A percentile compares a stretch with the other conserved stretches of the same genome.
Evolutionary conservation across 2,797 vertebrate genomes (phyloP).

Genomic region (Otolemur crassicaudatus): DNA sequence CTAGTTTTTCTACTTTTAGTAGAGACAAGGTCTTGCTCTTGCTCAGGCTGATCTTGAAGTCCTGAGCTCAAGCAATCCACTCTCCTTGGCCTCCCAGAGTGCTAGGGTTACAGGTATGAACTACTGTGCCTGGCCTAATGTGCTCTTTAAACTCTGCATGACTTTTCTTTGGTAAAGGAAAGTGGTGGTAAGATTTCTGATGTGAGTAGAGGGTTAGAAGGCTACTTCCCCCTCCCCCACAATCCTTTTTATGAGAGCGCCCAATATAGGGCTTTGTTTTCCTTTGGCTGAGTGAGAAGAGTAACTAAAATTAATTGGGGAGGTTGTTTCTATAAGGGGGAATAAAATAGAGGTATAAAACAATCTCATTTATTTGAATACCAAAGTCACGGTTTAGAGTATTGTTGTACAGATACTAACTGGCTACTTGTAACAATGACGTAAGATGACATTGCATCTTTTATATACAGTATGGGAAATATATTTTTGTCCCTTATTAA

Average conservation of each 20-base stretch:
- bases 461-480: conserved; percentile 38
- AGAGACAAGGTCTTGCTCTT: too few relatives aligned
- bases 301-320: not conserved
- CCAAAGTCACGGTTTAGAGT: not conserved
- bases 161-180: not conserved
- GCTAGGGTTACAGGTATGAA: too few relatives aligned
- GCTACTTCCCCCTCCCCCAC: not conserved
- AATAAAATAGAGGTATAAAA: conserved; percentile 16
- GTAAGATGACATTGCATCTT: not conserved
- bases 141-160: not conserved
- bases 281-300: not conserved
- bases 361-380: conserved; percentile 32
- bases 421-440: conserved; percentile 5
- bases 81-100: too few relatives aligned
- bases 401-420: not conserved
- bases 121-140: not conserved
- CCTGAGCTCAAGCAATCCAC: too few relatives aligned
- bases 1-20: too few relatives aligned
- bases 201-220: not conserved
- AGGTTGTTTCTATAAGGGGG: not conserved
- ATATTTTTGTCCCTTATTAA: conserved; percentile 50
- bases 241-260: not conserved
- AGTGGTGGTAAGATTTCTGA: conserved; percentile 24
- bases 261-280: not conserved
- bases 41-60: too few relatives aligned